Conservation (phyloP, 2,113 vertebrate species). For the Oceanodroma tethys region DNA sequence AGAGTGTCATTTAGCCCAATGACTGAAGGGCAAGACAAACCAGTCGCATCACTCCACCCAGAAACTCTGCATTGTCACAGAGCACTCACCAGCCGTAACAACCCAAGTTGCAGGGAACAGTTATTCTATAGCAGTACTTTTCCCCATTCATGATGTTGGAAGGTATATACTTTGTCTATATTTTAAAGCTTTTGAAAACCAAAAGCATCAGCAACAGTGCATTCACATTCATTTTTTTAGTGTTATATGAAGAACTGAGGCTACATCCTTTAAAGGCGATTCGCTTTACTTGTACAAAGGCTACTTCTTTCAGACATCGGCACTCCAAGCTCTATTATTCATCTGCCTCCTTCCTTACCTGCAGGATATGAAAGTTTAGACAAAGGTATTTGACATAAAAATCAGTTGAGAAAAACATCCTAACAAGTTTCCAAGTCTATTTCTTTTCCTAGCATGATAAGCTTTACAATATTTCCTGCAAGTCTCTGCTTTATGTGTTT, state of each 20-base stretch:
- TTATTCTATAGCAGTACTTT: background rate
- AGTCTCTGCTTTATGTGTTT: background rate
- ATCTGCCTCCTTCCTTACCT: background rate
- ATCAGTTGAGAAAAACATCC: background rate
- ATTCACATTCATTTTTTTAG: background rate
- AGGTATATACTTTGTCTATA: background rate
- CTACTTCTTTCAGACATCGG: background rate
- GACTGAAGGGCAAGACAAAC: background rate
- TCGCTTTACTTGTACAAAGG: background rate
- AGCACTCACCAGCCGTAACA: background rate
- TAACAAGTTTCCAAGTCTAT: background rate
- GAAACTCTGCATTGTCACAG: background rate
- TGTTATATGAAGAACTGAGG: background rate
- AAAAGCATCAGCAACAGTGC: background rate
- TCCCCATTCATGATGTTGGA: rapidly evolving
- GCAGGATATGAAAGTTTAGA: background rate
- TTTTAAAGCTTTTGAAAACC: background rate
- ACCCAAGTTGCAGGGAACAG: background rate
- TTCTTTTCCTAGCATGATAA: background rate
- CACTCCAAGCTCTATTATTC: background rate
- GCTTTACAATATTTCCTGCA: background rate
- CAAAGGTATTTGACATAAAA: background rate
- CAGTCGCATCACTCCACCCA: background rate
- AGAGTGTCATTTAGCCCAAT: rapidly evolving
- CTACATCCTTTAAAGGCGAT: background rate